Evolutionary conservation across 2,113 vertebrate species (phyloP).

Genomic region (Mola mola): DNA sequence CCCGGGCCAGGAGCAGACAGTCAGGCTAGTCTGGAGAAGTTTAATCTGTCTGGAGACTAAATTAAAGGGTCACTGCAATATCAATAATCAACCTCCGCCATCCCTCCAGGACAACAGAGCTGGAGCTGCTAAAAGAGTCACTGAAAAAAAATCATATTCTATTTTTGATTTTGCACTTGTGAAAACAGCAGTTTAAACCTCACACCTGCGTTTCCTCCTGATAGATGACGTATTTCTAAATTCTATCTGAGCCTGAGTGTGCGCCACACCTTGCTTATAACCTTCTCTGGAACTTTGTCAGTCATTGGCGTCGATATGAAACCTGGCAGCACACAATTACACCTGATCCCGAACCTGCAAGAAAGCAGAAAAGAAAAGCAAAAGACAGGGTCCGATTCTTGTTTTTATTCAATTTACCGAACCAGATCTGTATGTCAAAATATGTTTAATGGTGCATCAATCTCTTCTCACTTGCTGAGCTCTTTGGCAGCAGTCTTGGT

Average conservation of each 20-base stretch:
- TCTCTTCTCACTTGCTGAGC: conserved; percentile 80
- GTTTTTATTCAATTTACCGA: neutral
- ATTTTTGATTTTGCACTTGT: neutral
- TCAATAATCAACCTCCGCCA: no score
- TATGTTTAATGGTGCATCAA: rapidly evolving
- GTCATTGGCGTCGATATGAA: conserved; percentile 89
- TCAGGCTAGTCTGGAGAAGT: no score
- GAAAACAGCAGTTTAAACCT: neutral
- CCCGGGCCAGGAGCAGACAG: neutral
- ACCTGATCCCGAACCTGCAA: conserved; percentile 85
- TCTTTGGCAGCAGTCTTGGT: conserved; percentile 86
- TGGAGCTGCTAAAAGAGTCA: no score
- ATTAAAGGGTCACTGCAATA: no score
- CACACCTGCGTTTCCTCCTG: neutral
- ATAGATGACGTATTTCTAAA: neutral
- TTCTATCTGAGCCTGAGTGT: neutral
- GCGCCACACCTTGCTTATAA: conserved; percentile 82
- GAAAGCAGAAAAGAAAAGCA: neutral
- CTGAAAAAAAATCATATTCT: no score
- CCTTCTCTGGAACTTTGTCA: conserved; percentile 86
- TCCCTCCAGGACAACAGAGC: no score
- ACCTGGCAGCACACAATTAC: conserved; percentile 88
- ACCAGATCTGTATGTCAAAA: neutral
- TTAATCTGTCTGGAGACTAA: no score
- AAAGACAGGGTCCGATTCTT: no score